Percentiles rank a stretch among this genome's conserved stretches.
phyloP scores from a whole-genome alignment of 2,888 invertebrate genomes.

The Tyria jacobaeae region DNA sequence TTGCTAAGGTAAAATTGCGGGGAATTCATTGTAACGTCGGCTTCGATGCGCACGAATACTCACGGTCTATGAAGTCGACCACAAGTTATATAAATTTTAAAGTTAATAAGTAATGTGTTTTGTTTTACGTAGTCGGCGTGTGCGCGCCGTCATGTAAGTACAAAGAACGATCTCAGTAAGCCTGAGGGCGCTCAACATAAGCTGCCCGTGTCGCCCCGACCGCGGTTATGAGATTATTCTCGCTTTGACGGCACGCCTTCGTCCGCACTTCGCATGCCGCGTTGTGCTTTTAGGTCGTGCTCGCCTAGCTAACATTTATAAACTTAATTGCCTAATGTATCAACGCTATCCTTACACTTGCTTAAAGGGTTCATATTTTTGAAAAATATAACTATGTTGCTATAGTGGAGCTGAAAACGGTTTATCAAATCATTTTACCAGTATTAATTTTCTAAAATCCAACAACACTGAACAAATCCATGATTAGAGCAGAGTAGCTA shows the following conservation, averaged over 20 bases:
- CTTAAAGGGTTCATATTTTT: neutral
- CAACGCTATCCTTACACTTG: slow-evolving; percentile 56
- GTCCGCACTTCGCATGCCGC: slow-evolving; percentile 63
- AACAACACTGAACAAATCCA: slow-evolving; percentile 46
- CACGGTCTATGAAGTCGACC: slow-evolving; percentile 51
- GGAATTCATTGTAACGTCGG: slow-evolving; percentile 66
- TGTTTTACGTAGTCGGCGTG: slow-evolving; percentile 52
- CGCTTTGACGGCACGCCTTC: slow-evolving; percentile 77
- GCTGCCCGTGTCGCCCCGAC: slow-evolving; percentile 73
- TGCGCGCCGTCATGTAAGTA: slow-evolving; percentile 58
- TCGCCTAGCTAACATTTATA: slow-evolving; percentile 69
- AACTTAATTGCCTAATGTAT: slow-evolving; percentile 74
- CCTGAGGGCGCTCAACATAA: slow-evolving; percentile 75
- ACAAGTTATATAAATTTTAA: slow-evolving; percentile 61
- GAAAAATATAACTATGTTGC: neutral
- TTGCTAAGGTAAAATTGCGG: slow-evolving; percentile 61
- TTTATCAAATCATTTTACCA: neutral
- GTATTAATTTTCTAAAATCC: neutral
- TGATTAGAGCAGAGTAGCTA: slow-evolving; percentile 45
- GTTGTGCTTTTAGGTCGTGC: slow-evolving; percentile 68
- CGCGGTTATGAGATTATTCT: slow-evolving; percentile 83
- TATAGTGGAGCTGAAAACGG: neutral
- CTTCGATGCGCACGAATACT: slow-evolving; percentile 68
- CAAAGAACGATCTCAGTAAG: slow-evolving; percentile 75
- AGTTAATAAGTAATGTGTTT: slow-evolving; percentile 60